Base-by-base conservation (phyloP, 2,888 invertebrate genomes). In the Xanthostigma xanthostigma region DNA sequence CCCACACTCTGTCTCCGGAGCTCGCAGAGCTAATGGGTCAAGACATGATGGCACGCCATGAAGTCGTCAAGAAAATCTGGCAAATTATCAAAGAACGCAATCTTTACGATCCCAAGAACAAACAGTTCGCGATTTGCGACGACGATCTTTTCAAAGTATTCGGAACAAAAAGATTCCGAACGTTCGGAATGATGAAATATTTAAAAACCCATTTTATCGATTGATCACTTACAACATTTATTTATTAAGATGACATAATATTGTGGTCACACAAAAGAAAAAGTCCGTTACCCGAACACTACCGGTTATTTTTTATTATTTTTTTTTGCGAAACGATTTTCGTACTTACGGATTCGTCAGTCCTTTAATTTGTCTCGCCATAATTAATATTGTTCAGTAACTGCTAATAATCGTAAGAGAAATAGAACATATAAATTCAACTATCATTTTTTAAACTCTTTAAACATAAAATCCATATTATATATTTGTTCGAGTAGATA, bases 151-250 rank as follows among this genome's bases (percentile, higher is more conserved):
- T 82, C 65, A 89, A 87, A 67, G 85, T 95, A 38, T 88, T 95
- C 64, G 92, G 93, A 38, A 83, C 84, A 2, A 92, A 92, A 64
- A 81, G 92, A 59, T 92, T 96, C 76, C 83, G 89, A 58, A 90
- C 90, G 48, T 95, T 95, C 61, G 94, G 92, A 53, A 95, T 95
- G 95, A 88, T 95, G 85, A 95, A 95, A 67, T 89, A 90, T 68
- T 75, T 96, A 58, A 92, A 92, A 69, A 81, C 81, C 53, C 95
- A 94, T 71, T 93, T 94, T 68, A 70, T 76, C 61, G 75, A 76
- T 60, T 79, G 74, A 71, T 27, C 27, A 27, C 6, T 27, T 27
- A 27, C 27, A 27, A 27, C 27, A 27, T 27, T 27, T 27, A 27
- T 27, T 27, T 57, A 27, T 27, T 27, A 27, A 27, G 27, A 27